Evolutionary conservation across 2,797 vertebrate genomes (phyloP).

Genomic region (Thamnophis elegans): DNA sequence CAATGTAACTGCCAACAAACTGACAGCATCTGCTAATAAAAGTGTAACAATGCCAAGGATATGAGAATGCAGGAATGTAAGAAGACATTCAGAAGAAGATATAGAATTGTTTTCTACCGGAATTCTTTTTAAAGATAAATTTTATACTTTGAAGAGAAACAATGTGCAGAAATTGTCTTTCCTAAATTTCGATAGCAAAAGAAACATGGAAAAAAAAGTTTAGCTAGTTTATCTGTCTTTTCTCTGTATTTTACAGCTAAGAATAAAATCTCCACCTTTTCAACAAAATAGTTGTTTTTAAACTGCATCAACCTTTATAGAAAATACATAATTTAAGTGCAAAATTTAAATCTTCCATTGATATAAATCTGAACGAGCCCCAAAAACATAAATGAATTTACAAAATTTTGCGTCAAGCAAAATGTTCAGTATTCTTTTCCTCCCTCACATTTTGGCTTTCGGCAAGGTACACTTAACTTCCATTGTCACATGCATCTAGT

Average conservation of each 20-base stretch:
- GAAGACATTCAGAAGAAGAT: slow-evolving; percentile 19
- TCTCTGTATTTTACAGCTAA: slow-evolving; percentile 17
- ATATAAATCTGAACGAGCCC: not conserved
- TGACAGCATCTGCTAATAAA: not conserved
- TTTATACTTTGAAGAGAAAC: not conserved
- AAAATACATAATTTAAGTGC: not conserved
- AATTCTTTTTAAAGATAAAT: slow-evolving; percentile 4
- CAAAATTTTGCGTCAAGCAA: not conserved
- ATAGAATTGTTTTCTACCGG: not conserved
- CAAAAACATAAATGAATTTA: not conserved
- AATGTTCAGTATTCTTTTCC: slow-evolving; percentile 5
- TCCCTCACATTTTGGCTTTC: slow-evolving; percentile 33
- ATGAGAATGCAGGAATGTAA: not conserved
- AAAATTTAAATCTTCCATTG: slow-evolving; percentile 11
- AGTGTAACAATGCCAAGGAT: not conserved
- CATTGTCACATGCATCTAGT: slow-evolving; percentile 49
- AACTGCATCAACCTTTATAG: not conserved
- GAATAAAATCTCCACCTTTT: not conserved
- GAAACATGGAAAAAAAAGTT: not conserved
- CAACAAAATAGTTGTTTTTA: slow-evolving; percentile 1
- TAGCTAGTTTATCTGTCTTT: not conserved
- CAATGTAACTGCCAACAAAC: not conserved
- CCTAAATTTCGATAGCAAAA: not conserved
- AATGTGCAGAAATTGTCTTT: not conserved
- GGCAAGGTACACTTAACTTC: slow-evolving; percentile 46